phyloP scores from a whole-genome alignment of 2,888 invertebrate genomes.

The Cheiracanthium punctorium region DNA sequence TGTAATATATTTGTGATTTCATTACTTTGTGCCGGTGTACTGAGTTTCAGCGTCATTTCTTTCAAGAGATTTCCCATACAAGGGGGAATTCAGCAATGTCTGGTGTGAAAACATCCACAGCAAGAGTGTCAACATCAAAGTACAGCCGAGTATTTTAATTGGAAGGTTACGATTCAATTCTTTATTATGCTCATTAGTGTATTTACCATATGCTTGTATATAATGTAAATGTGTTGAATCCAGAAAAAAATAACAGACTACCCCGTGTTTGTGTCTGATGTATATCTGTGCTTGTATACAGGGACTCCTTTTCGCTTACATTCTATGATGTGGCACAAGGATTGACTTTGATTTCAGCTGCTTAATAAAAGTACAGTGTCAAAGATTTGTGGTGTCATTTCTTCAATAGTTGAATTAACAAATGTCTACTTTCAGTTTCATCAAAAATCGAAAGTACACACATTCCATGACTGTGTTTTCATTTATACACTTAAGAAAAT shows the following conservation, averaged over 20 bases:
- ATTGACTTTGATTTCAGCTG: conserved; percentile 60
- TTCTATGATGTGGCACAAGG: conserved; percentile 52
- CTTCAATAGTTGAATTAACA: too few species aligned
- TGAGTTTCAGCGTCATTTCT: neutral
- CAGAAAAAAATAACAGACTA: conserved; percentile 6
- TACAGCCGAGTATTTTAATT: neutral
- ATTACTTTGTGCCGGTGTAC: neutral
- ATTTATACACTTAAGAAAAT: too few species aligned
- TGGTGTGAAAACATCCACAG: neutral
- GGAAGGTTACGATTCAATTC: conserved; percentile 11
- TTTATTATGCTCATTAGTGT: conserved; percentile 45
- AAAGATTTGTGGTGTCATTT: conserved; percentile 29
- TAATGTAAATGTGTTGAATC: conserved; percentile 66
- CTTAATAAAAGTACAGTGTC: conserved; percentile 69
- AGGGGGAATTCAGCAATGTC: neutral
- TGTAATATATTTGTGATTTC: neutral
- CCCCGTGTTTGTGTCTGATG: conserved; percentile 54
- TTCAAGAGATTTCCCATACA: neutral
- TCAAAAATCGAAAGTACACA: too few species aligned
- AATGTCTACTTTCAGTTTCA: too few species aligned
- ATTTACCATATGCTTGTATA: conserved; percentile 61
- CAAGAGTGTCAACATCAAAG: conserved; percentile 10
- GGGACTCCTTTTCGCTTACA: conserved; percentile 49
- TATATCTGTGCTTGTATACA: conserved; percentile 44
- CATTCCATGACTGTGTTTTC: too few species aligned